phyloP scores from a whole-genome alignment of 2,888 invertebrate genomes.

The Acronicta leporina region DNA sequence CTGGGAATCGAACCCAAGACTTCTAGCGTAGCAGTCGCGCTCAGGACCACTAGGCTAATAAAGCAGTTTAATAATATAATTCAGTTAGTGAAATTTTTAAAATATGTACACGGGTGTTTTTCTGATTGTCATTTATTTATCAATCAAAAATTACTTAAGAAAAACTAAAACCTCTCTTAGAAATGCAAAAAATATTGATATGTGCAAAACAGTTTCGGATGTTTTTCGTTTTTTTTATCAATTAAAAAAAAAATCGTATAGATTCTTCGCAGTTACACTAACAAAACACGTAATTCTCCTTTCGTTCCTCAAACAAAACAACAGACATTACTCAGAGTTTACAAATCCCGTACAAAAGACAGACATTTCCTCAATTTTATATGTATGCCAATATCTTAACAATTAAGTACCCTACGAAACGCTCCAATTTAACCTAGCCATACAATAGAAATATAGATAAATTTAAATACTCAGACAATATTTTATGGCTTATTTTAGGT shows the following conservation, averaged over 20 bases:
- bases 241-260: too few relatives aligned
- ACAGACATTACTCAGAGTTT: conserved; percentile 14
- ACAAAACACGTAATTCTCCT: too few relatives aligned
- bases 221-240: too few relatives aligned
- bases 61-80: too few relatives aligned
- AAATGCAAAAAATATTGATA: too few relatives aligned
- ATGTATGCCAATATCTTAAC: conserved; percentile 36
- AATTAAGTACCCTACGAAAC: conserved; percentile 33
- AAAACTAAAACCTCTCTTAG: too few relatives aligned
- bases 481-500: conserved; percentile 88
- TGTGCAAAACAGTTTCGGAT: too few relatives aligned
- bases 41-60: not conserved
- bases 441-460: conserved; percentile 74
- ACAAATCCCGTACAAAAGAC: conserved; percentile 11
- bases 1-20: not conserved
- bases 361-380: conserved; percentile 32
- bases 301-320: conserved; percentile 7
- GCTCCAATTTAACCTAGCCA: conserved; percentile 67
- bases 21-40: not conserved
- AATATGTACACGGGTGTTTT: too few relatives aligned
- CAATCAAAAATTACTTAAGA: too few relatives aligned
- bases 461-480: conserved; percentile 87
- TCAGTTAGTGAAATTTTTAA: too few relatives aligned
- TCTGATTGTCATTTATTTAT: too few relatives aligned
- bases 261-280: too few relatives aligned